Base-by-base conservation (phyloP, 2,797 vertebrate species). In the Sparidentex hasta region DNA sequence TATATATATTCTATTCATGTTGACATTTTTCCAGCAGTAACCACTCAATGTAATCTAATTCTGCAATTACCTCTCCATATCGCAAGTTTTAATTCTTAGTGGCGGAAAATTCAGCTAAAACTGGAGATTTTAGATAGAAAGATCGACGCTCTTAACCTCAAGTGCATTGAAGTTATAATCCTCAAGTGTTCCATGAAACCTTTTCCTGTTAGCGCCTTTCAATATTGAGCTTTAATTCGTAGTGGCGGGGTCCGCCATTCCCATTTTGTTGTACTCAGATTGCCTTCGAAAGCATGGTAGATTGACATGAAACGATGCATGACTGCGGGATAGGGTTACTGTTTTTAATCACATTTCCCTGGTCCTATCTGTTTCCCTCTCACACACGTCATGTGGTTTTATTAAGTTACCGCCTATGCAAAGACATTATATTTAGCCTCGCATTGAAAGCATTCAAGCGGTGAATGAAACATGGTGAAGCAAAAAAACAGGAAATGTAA, bases 381-480 rank as follows among this genome's bases (percentile, higher is more conserved):
- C 23, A 14, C 61, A 21, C 5, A 0, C 23, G 38, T 65, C 11
- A 13, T 9, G n/a, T 38, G 38, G 58, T 43, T 41, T 1, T 13
- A 27, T 55, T 68, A 25, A 44, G 33, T 54, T 11, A 25, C n/a
- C 50, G 16, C 20, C 17, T 16, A 29, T 29, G 52, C 7, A n/a
- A 14, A 13, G 14, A 48, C 29, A 5, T 0, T 47, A 27, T 2
- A 0, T 47, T 64, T 20, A 47, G 29, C 44, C 2, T 44, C 20
- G 46, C 48, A 44, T 52, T 59, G 46, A 67, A 59, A 67, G 20
- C 23, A 51, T 58, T 29, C 20, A 46, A 52, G 1, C 21, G 9
- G 38, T 38, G 2, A 38, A 12, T 23, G 1, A 67, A 59, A 67
- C 47, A 21, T 57, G 57, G 52, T 44, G 21, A 77, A 58, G 64